phyloP scores from a whole-genome alignment of 2,113 vertebrate species.

The Urocolius indicus region DNA sequence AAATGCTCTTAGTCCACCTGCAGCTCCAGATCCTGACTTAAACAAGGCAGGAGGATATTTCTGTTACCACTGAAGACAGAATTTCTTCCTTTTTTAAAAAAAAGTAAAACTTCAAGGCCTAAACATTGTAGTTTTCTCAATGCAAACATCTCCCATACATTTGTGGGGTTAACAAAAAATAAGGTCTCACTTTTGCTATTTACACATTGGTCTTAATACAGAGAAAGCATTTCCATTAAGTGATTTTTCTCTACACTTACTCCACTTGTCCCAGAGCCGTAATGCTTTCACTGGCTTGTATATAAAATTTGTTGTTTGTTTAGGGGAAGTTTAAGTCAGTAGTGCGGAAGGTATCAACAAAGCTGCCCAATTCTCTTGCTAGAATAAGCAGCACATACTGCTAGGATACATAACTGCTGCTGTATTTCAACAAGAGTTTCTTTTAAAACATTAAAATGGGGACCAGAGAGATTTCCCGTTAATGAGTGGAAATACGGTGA shows the following conservation, averaged over 20 bases:
- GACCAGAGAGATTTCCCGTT: not conserved
- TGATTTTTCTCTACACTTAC: not conserved
- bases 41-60: not conserved
- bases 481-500: not conserved
- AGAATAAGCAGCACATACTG: not conserved
- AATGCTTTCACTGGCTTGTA: not conserved
- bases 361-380: not conserved
- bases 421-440: not conserved
- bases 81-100: not conserved
- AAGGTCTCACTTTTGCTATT: not conserved
- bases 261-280: not conserved
- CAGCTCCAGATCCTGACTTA: not conserved
- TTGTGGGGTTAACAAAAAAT: not conserved
- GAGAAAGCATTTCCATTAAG: not conserved
- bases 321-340: not conserved
- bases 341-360: not conserved
- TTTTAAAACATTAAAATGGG: not conserved
- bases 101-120: not conserved
- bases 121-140: not conserved
- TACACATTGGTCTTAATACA: not conserved
- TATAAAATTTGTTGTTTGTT: not conserved
- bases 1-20: not conserved
- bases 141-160: not conserved
- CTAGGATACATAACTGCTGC: not conserved
- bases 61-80: not conserved